Evolutionary conservation across 2,797 vertebrate genomes (phyloP), one percentile per base, ranked within the genome.

Genomic region (Brachyalestes nurse): DNA sequence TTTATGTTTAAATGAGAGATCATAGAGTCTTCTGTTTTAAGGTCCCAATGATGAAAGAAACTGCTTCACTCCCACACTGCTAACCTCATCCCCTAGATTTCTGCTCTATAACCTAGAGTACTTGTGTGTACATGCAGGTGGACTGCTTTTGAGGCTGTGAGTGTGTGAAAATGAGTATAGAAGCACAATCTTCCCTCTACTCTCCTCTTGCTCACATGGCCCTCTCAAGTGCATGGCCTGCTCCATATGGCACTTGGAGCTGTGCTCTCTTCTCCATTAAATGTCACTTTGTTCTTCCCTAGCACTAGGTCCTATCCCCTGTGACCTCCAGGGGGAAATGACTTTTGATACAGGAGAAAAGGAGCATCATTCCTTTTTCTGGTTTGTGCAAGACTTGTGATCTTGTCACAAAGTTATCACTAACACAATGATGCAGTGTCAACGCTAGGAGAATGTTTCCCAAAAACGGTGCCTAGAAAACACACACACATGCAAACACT

Each of bases 281-380:
- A 49, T 69, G 81, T 67, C 70, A 78, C 62, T 82, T 74, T 74
- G 71, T 77, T 81, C 69, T 72, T 25, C 47, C 38, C 64, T 53
- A 82, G 75, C 3, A 16, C 49, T 51, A 49, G 40, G 60, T 60
- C 40, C 45, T 23, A 53, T 78, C 70, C 62, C 76, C 66, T 25
- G n/a, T 13, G 70, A 42, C 66, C 65, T 82, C 73, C 73, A 62
- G 79, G 61, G 73, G 6, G 51, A 73, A 73, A 60, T 25, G 34
- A 61, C 42, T 61, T 82, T 74, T 45, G 34, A 78, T 61, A 74
- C 38, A 34, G 23, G 19, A 57, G 69, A 7, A 19, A 38, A 66
- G 70, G 65, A 66, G 49, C 60, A 53, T 10, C n/a, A 21, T 14
- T 78, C 75, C 75, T 61, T 38, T 53, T 60, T 69, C 55, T 61